phyloP scores from a whole-genome alignment of 2,113 vertebrate genomes.

The Pelodiscus sinensis region DNA sequence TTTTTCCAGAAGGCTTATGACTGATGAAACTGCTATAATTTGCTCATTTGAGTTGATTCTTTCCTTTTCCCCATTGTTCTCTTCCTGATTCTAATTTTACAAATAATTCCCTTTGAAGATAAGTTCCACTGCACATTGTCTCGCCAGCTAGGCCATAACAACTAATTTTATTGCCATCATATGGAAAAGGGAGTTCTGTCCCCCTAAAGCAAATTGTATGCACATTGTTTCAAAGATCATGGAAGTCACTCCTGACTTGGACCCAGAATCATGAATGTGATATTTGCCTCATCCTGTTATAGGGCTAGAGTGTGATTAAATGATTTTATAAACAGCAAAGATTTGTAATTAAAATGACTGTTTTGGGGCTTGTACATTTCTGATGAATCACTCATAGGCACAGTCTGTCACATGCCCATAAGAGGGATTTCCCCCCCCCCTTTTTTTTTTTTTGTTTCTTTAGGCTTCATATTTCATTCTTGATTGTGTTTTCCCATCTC shows the following conservation, averaged over 20 bases:
- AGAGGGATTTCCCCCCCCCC: background rate
- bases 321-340: background rate
- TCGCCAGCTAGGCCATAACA: background rate
- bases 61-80: background rate
- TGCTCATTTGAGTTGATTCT: background rate
- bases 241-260: background rate
- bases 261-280: background rate
- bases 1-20: background rate
- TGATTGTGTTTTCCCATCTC: background rate
- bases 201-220: background rate
- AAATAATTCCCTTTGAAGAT: fast-evolving
- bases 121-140: background rate
- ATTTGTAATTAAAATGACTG: background rate
- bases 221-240: background rate
- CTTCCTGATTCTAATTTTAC: fast-evolving
- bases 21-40: background rate
- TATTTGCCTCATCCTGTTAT: background rate
- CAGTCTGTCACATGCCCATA: background rate
- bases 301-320: background rate
- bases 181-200: background rate
- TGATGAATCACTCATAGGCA: background rate
- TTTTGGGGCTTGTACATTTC: background rate
- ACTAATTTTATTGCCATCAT: background rate
- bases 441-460: background rate
- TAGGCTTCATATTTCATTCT: background rate